Evolutionary conservation across 2,113 vertebrate genomes (phyloP), one percentile per base, ranked within the genome.

Genomic region (Columba livia): DNA sequence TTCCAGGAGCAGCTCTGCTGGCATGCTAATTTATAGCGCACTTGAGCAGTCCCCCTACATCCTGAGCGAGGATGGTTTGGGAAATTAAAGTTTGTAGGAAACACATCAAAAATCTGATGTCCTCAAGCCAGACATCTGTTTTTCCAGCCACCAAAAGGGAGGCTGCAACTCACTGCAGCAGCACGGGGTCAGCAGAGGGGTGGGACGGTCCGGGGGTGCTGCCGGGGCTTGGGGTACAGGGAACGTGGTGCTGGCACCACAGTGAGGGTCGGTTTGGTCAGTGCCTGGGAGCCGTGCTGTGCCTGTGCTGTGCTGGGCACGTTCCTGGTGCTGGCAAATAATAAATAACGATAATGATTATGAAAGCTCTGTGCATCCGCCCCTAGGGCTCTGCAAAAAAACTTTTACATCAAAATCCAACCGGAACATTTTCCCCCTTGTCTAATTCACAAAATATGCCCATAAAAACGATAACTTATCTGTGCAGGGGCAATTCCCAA

Each of bases 91-190:
- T 89, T 79, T 69, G 81, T 94, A 79, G 91, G 53, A 93, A 91
- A 88, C 58, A 81, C 80, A 79, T 92, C 91, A 89, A 77, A 94
- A 93, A 75, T 85, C 66, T 4, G 19, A 87, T 94, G 85, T 95
- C 91, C 93, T 92, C 85, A 42, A 95, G 95, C 81, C 79, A 94
- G 89, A 50, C 94, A 94, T 78, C 94, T 93, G 94, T 79, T 91
- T 79, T 54, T 79, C 23, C 91, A 91, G 70, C 50, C 74, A 44
- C 19, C 3, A 2, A 25, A 65, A 82, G 44, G 11, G 84, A 67
- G 58, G 61, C 42, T n/a, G 5, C 36, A 62, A 31, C 56, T 12
- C 6, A 5, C 38, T 11, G 61, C 65, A 72, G 84, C 0, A 2
- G 1, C 57, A 48, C 2, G 2, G 48, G 67, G 67, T 40, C 24